phyloP scores from a whole-genome alignment of 2,888 invertebrate genomes.

The Cloeon dipterum region DNA sequence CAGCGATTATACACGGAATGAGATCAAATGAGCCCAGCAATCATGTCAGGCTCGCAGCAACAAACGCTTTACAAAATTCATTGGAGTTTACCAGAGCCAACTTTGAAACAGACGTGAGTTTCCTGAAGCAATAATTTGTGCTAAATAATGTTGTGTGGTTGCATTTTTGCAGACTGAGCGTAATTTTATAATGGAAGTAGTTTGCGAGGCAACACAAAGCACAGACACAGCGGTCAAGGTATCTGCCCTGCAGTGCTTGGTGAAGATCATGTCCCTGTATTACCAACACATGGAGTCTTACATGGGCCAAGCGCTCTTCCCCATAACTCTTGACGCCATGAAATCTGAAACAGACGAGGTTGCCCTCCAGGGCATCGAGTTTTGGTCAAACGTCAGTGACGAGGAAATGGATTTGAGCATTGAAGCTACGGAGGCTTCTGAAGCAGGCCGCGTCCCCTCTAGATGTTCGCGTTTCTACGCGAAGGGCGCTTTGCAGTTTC shows the following conservation, averaged over 20 bases:
- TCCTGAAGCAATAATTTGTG: conserved; percentile 1
- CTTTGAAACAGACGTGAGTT: conserved; percentile 71
- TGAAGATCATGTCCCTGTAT: conserved; percentile 92
- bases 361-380: conserved; percentile 95
- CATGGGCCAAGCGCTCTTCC: conserved; percentile 94
- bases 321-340: conserved; percentile 92
- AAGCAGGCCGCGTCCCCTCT: conserved; percentile 81
- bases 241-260: conserved; percentile 92
- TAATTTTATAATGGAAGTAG: conserved; percentile 98
- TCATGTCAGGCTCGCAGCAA: conserved; percentile 88
- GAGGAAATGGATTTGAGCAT: conserved; percentile 93
- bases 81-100: conserved; percentile 96
- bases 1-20: conserved; percentile 99
- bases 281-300: conserved; percentile 99
- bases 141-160: neutral
- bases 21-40: conserved; percentile 77
- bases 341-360: conserved; percentile 90
- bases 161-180: conserved; percentile 44
- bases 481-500: conserved; percentile 87
- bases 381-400: conserved; percentile 99
- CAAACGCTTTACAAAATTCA: conserved; percentile 88
- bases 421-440: conserved; percentile 83
- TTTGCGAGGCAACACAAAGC: conserved; percentile 96
- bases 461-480: conserved; percentile 90
- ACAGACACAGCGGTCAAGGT: conserved; percentile 79